Conservation (phyloP, 2,888 invertebrate species). For the Priocnemis perturbator region DNA sequence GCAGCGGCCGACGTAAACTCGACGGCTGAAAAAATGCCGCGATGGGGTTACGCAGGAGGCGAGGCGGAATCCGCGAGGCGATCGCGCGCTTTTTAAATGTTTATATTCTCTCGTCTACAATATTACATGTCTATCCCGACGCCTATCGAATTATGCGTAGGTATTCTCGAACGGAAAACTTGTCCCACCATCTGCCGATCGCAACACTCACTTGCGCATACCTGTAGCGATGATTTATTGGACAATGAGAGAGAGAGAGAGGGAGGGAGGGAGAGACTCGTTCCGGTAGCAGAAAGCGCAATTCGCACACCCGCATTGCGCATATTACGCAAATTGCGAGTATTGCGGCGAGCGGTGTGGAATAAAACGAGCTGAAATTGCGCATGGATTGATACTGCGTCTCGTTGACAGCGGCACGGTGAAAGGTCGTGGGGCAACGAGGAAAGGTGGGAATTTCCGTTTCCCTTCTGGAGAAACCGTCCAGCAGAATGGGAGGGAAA, state of each 20-base stretch:
- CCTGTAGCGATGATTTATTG: too few species aligned
- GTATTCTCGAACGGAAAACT: background rate
- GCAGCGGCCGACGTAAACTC: background rate
- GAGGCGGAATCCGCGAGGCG: too few species aligned
- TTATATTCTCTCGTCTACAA: too few species aligned
- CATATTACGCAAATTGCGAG: slow-evolving; percentile 2
- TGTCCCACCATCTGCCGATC: too few species aligned
- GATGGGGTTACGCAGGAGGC: background rate
- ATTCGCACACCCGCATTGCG: too few species aligned
- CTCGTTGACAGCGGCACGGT: slow-evolving; percentile 22
- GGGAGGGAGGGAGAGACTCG: too few species aligned
- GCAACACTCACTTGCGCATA: too few species aligned
- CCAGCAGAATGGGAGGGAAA: slow-evolving; percentile 13
- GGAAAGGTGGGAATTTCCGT: slow-evolving; percentile 40
- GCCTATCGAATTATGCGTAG: background rate
- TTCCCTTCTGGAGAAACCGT: slow-evolving; percentile 40
- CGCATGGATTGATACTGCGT: slow-evolving; percentile 18
- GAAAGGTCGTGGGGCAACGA: slow-evolving; percentile 22
- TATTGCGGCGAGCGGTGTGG: background rate
- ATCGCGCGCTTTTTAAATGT: too few species aligned
- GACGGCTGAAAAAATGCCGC: slow-evolving; percentile 6
- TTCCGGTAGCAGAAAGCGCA: too few species aligned
- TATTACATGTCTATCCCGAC: background rate
- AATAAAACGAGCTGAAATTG: background rate
- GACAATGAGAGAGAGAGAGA: too few species aligned